Conservation (phyloP, 2,888 invertebrate species). For the Autographa gamma region DNA sequence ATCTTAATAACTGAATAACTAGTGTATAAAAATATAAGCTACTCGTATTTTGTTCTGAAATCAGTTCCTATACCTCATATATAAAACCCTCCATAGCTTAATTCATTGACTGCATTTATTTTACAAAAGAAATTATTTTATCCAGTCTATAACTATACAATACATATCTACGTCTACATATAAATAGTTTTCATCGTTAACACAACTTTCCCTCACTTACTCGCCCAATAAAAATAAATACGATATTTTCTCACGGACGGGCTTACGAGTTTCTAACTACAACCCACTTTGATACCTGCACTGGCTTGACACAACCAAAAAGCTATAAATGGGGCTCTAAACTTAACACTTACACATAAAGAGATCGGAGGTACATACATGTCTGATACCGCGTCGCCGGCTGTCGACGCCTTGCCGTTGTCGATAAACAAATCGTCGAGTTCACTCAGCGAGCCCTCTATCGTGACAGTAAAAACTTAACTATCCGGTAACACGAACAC, state of each 20-base stretch:
- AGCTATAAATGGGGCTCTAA: slow-evolving; percentile 83
- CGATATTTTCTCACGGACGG: slow-evolving; percentile 59
- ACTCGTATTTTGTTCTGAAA: too few relatives aligned
- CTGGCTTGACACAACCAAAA: slow-evolving; percentile 75
- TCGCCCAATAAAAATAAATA: slow-evolving; percentile 42
- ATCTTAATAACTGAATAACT: too few relatives aligned
- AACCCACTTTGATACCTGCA: slow-evolving; percentile 42
- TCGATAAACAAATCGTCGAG: slow-evolving; percentile 85
- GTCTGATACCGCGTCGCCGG: slow-evolving; percentile 79
- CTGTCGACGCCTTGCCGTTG: slow-evolving; percentile 81
- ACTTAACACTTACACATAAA: slow-evolving; percentile 85
- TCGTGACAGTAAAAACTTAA: slow-evolving; percentile 86
- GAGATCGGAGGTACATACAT: slow-evolving; percentile 80
- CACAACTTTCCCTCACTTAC: slow-evolving; percentile 36
- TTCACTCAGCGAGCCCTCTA: slow-evolving; percentile 80
- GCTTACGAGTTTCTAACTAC: slow-evolving; percentile 57
- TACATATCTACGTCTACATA: not conserved
- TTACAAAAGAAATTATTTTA: not conserved
- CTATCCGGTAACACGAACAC: slow-evolving; percentile 85
- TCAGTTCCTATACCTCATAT: too few relatives aligned
- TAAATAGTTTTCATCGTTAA: slow-evolving; percentile 9
- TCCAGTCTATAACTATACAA: not conserved
- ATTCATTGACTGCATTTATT: too few relatives aligned
- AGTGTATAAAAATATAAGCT: too few relatives aligned
- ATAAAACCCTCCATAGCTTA: too few relatives aligned